Evolutionary conservation across 2,888 invertebrate species (phyloP).

Genomic region (Teinopalpus imperialis): DNA sequence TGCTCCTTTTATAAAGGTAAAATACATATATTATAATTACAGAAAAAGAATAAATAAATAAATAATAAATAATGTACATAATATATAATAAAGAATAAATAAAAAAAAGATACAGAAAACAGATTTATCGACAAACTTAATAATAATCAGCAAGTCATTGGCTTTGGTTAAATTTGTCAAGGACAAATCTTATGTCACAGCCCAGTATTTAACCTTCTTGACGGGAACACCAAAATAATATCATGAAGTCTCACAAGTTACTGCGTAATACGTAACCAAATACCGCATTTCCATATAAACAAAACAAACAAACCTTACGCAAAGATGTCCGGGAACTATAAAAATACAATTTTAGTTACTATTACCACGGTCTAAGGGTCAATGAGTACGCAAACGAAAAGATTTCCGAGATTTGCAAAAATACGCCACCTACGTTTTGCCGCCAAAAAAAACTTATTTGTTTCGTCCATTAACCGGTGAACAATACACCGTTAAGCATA

Average conservation of each 20-base stretch:
- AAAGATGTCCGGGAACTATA: constrained; percentile 25
- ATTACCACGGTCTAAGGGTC: constrained; percentile 24
- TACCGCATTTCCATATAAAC: constrained; percentile 60
- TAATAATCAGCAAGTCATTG: no score
- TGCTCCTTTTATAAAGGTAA: no score
- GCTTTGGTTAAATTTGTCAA: constrained; percentile 9
- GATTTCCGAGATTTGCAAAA: constrained; percentile 41
- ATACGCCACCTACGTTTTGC: constrained; percentile 55
- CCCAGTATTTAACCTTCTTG: constrained; percentile 32
- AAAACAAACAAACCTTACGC: constrained; percentile 46
- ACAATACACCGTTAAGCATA: constrained; percentile 71
- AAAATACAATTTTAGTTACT: constrained; percentile 32
- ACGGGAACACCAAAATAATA: constrained; percentile 59
- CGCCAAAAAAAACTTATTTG: constrained; percentile 67
- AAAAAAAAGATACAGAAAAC: no score
- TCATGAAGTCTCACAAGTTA: constrained; percentile 50
- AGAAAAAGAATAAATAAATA: no score
- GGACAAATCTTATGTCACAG: constrained; percentile 16
- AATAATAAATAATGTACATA: no score
- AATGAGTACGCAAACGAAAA: constrained; percentile 9
- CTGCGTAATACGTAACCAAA: constrained; percentile 58
- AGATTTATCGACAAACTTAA: no score
- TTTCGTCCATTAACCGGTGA: constrained; percentile 59
- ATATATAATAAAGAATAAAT: no score
- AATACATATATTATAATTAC: no score